Base-by-base conservation (phyloP, 2,113 vertebrate genomes). In the Xenopus borealis region DNA sequence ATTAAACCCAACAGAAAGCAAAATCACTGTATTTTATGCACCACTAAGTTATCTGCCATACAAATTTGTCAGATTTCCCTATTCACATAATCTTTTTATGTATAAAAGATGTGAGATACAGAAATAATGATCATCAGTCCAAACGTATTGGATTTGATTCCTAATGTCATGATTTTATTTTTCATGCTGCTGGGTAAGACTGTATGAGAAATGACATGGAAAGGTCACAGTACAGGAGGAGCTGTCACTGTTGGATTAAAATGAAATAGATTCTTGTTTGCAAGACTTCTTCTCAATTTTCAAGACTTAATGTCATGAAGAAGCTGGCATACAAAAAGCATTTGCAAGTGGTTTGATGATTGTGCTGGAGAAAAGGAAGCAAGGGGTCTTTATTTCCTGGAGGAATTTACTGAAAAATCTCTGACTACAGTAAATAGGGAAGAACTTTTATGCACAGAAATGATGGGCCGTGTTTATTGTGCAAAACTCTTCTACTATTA, bases 181-280 rank as follows among this genome's bases (percentile, higher is more conserved):
- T 75, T 82, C 77, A 78, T 71, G 71, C 75, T 82, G 23, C 19
- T 75, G 79, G 71, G 46, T 72, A 79, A 72, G 72, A 81, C 79
- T 66, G 18, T 66, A 77, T 40, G 64, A 82, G 75, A 87, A 87
- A 86, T 78, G 79, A 82, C 72, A 83, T 4, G 18, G 67, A 86
- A 86, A 86, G 84, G 79, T 83, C 85, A 85, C 59, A 44, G 14
- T 10, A 75, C 57, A 18, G 66, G 44, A 58, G 72, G 64, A 79
- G 78, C 71, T 78, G 63, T 84, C 81, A 83, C 40, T 82, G 75
- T 61, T 81, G 1, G 77, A 81, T 85, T 83, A 83, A 83, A 85
- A 83, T 80, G n/a, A 87, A 87, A 86, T 77, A 72, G 71, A 50
- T 72, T 83, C 64, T 78, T 58, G 0, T 85, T 83, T 84, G 62